Conservation (phyloP, 1,140 invertebrate genomes). For the Elymnias hypermnestra region DNA sequence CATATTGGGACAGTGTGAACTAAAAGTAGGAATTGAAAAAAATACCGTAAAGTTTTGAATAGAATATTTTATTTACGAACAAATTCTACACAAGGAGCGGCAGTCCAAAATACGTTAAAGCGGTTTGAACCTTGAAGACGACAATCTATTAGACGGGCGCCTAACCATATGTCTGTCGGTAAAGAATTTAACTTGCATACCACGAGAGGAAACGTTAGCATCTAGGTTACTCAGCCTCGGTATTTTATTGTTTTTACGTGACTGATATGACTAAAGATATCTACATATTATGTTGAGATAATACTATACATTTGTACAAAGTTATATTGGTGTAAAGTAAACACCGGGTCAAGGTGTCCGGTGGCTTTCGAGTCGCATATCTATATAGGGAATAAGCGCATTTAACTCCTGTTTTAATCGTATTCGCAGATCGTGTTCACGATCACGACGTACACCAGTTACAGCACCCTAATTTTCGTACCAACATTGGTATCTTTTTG, state of each 20-base stretch:
- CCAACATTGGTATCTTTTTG: conserved; percentile 35
- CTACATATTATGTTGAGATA: conserved; percentile 12
- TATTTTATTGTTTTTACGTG: conserved; percentile 72
- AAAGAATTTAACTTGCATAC: conserved; percentile 22
- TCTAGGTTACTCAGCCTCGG: conserved; percentile 56
- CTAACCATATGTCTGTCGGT: conserved; percentile 32
- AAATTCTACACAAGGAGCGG: conserved; percentile 11
- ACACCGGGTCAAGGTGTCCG: conserved; percentile 59
- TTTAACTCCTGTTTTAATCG: conserved; percentile 52
- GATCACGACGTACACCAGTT: conserved; percentile 50
- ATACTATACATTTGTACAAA: not conserved
- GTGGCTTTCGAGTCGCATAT: conserved; percentile 56
- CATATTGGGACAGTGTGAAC: too few species aligned
- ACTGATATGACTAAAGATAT: conserved; percentile 61
- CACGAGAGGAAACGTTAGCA: conserved; percentile 41
- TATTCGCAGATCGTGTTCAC: conserved; percentile 34
- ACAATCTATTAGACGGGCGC: conserved; percentile 18
- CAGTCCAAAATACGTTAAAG: conserved; percentile 14
- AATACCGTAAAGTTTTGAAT: too few species aligned
- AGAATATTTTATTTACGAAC: not conserved
- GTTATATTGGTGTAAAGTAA: conserved; percentile 25
- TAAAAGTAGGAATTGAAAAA: too few species aligned
- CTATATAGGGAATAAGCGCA: conserved; percentile 53
- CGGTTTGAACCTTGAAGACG: conserved; percentile 14
- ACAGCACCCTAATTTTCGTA: conserved; percentile 47